A percentile compares a stretch with the other conserved stretches of the same genome.
phyloP scores from a whole-genome alignment of 1,140 invertebrate species.

The Eriocheir sinensis region DNA sequence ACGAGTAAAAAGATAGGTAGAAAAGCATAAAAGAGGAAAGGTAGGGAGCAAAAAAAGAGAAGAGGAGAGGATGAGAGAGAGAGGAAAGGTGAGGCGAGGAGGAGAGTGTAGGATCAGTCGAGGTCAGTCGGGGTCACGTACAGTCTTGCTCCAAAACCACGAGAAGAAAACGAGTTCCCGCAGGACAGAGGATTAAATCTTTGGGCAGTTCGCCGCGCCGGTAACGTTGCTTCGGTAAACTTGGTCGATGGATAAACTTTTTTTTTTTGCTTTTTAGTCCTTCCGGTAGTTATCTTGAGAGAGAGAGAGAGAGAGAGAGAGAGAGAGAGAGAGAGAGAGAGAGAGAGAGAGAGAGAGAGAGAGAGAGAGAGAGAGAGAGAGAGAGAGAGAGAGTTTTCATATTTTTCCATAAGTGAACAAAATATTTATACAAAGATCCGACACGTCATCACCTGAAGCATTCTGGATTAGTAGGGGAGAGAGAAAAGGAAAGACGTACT shows the following conservation, averaged over 20 bases:
- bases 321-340: slow-evolving; percentile 24
- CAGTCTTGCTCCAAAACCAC: neutral
- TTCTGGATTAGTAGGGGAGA: too few species aligned
- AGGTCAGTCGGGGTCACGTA: neutral
- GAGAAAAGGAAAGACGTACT: too few species aligned
- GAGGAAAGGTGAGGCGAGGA: slow-evolving; percentile 19
- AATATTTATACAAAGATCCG: too few species aligned
- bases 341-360: too few species aligned
- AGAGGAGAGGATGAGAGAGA: slow-evolving; percentile 20
- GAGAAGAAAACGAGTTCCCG: neutral
- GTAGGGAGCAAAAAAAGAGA: too few species aligned
- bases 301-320: slow-evolving; percentile 22
- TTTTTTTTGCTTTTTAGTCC: neutral
- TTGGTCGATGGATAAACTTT: neutral
- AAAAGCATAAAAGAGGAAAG: too few species aligned
- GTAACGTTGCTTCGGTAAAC: neutral
- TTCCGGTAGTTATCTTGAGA: neutral
- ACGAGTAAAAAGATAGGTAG: too few species aligned
- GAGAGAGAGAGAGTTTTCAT: too few species aligned
- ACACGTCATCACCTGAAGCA: too few species aligned
- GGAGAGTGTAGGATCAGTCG: neutral
- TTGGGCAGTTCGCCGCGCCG: neutral
- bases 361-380: too few species aligned
- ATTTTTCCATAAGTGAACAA: too few species aligned
- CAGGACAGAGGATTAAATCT: neutral